Evolutionary conservation across 2,113 vertebrate species (phyloP).

Genomic region (Campylomormyrus numenius): DNA sequence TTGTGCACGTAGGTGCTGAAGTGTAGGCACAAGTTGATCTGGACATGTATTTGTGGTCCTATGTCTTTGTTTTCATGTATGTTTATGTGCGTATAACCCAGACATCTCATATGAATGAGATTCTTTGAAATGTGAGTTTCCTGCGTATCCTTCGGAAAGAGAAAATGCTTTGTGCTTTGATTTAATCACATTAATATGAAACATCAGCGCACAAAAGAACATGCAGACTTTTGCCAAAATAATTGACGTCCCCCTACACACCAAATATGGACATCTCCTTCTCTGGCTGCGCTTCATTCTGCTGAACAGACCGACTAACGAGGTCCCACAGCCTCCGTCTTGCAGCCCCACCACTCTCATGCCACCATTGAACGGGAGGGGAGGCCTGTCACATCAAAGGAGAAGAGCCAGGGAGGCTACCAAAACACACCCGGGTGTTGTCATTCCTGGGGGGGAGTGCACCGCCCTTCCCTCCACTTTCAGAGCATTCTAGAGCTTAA

Average conservation of each 20-base stretch:
- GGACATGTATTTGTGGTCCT: not conserved
- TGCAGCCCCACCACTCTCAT: not conserved
- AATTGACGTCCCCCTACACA: no score
- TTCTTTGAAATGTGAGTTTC: not conserved
- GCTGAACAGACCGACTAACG: not conserved
- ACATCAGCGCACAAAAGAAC: not conserved
- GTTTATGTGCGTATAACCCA: not conserved
- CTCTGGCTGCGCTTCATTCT: not conserved
- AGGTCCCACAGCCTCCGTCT: not conserved
- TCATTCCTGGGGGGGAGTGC: not conserved
- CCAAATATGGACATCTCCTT: not conserved
- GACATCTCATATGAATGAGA: not conserved
- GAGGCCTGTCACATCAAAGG: not conserved
- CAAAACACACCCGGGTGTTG: not conserved
- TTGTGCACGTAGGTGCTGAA: not conserved
- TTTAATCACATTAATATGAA: not conserved
- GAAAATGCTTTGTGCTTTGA: not conserved
- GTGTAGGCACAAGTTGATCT: not conserved
- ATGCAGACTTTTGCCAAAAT: not conserved
- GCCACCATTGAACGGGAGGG: not conserved
- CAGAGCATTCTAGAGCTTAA: not conserved
- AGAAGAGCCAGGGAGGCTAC: not conserved
- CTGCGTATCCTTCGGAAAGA: not conserved
- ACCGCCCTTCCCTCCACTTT: not conserved
- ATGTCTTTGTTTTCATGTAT: not conserved